Base-by-base conservation (phyloP, 1,140 invertebrate species). In the Zaprionus kolodkinae region DNA sequence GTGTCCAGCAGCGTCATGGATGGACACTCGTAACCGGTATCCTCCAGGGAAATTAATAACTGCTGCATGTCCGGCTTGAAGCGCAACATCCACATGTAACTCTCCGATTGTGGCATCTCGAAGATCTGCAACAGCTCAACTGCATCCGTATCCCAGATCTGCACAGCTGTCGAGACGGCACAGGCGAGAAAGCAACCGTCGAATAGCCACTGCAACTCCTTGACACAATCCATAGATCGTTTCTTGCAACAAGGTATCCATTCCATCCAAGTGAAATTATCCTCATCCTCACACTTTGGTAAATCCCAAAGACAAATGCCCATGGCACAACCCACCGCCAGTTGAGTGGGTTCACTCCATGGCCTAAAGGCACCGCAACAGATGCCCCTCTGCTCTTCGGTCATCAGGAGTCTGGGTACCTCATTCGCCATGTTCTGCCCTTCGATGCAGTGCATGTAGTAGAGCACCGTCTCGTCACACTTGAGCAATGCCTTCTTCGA, bases 321-420 rank as follows among this genome's bases (percentile, higher is more conserved):
- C 2, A n/a, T 27, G 0, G 48, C 57, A 40, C 75, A 69, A 2
- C 80, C 80, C 40, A 82, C 71, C 2, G 80, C 80, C 36, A 79
- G 4, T 6, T 66, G 50, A 0, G 9, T n/a, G 15, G 3, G 1
- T 6, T 15, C 0, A 1, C n/a, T 9, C 5, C 17, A 74, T 0
- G 80, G 79, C 6, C 76, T 71, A 17, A 78, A 82, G 9, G 66
- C 52, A 0, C 10, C 61, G 33, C 79, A 82, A 27, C 35, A 48
- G 7, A 67, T 11, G 7, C 64, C 11, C 17, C 2, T 6, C 10
- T 78, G 79, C 0, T 78, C 4, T 0, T 0, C 4, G 1, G 7
- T 0, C 6, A 1, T 2, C 7, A 10, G 40, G 7, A 0, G 3
- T 45, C 7, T n/a, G 6, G 40, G n/a, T 7, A 9, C 3, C n/a